These are phyloP conservation scores for Meda fulgida DNA, from an alignment of 2,797 vertebrate species.

Conservation along the genomic window DNA sequence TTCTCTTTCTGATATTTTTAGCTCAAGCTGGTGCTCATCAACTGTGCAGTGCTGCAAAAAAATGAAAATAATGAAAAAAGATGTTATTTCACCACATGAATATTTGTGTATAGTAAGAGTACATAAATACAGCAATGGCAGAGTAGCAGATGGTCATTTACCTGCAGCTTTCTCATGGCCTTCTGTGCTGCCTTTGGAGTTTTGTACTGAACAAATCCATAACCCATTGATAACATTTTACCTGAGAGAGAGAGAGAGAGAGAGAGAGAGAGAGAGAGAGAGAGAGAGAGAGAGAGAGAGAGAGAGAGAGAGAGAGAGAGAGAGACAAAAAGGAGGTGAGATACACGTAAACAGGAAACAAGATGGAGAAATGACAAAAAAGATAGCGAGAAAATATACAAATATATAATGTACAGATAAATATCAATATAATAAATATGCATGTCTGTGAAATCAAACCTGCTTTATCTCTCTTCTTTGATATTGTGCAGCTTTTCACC, in stretches of 20 bases:
- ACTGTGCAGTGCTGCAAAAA: conserved; percentile 82
- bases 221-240: conserved; percentile 90
- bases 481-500: conserved; percentile 88
- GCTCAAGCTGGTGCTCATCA: conserved; percentile 88
- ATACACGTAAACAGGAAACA: background rate
- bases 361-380: background rate
- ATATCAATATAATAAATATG: conserved; percentile 5
- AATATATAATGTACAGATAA: background rate
- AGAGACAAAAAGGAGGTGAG: conserved; percentile 8
- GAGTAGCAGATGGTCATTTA: conserved; percentile 63
- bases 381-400: background rate
- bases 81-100: conserved; percentile 15
- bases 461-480: conserved; percentile 92
- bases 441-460: conserved; percentile 72
- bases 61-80: background rate
- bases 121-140: conserved; percentile 5
- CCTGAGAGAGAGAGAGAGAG: conserved; percentile 73
- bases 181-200: conserved; percentile 90
- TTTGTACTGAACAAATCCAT: conserved; percentile 93
- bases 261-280: background rate
- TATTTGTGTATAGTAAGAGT: background rate
- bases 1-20: conserved; percentile 92
- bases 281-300: conserved; percentile 30
- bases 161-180: conserved; percentile 91
- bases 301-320: conserved; percentile 17